Evolutionary conservation across 2,797 vertebrate genomes (phyloP).

Genomic region (Macropodus opercularis): DNA sequence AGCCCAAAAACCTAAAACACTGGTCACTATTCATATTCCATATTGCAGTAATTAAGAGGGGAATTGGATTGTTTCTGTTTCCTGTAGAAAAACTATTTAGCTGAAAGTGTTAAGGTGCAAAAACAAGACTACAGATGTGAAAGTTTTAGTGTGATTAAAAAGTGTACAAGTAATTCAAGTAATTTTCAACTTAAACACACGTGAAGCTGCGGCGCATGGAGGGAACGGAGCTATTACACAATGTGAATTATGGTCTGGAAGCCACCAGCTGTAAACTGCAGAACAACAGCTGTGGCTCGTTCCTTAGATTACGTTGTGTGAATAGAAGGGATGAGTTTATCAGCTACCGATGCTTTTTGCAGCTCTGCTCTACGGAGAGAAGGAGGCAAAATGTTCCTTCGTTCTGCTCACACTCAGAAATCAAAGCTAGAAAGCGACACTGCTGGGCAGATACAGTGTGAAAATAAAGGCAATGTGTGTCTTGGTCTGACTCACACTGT

Average conservation of each 20-base stretch:
- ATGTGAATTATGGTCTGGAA: neutral
- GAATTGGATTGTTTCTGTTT: too few species aligned
- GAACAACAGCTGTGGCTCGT: slow-evolving; percentile 8
- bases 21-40: too few species aligned
- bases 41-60: too few species aligned
- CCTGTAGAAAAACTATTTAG: too few species aligned
- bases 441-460: neutral
- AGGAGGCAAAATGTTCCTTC: neutral
- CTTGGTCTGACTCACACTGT: neutral
- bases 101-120: too few species aligned
- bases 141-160: neutral
- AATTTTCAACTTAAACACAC: slow-evolving; percentile 1
- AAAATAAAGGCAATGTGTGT: neutral
- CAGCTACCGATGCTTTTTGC: neutral
- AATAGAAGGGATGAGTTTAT: neutral
- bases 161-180: neutral
- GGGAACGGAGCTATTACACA: too few species aligned
- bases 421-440: neutral
- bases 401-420: neutral
- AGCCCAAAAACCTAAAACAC: too few species aligned
- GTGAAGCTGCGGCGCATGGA: neutral
- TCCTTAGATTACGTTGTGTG: neutral
- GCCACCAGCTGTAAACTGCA: neutral
- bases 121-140: neutral
- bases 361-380: too few species aligned